Conservation (phyloP, 2,113 vertebrate genomes). For the Lepidothrix coronata region DNA sequence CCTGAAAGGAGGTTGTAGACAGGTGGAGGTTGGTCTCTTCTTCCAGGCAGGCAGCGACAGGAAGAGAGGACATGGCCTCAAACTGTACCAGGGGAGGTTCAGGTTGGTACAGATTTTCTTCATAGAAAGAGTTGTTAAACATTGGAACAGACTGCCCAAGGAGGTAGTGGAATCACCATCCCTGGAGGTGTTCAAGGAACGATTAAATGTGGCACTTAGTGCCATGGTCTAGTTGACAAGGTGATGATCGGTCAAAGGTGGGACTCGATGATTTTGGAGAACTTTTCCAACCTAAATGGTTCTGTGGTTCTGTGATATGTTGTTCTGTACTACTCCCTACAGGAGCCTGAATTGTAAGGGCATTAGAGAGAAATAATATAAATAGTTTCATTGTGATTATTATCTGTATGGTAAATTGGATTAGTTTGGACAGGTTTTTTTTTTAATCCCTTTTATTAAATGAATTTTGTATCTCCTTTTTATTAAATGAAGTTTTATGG, state of each 20-base stretch:
- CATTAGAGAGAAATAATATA: not conserved
- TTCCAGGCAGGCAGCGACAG: not conserved
- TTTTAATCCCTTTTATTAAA: conserved; percentile 1
- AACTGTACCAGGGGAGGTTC: not conserved
- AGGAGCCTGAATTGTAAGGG: not conserved
- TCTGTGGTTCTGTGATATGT: not conserved
- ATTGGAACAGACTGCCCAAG: not conserved
- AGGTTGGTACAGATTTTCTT: not conserved
- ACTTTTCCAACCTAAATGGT: not conserved
- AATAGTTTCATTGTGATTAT: not conserved
- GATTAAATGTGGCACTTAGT: not conserved
- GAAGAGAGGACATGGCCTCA: not conserved
- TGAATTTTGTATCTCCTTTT: not conserved
- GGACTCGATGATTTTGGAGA: not conserved
- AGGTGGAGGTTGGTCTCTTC: not conserved
- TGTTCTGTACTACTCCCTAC: not conserved
- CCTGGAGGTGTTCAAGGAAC: not conserved
- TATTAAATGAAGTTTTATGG: not conserved
- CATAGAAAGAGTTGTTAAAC: not conserved
- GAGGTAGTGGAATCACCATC: not conserved
- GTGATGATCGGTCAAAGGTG: not conserved
- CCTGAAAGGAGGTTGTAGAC: not conserved
- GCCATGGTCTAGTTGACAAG: not conserved
- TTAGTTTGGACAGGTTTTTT: not conserved
- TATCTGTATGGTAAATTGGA: not conserved